Conservation (phyloP, 2,888 invertebrate genomes). For the Belgica antarctica region DNA sequence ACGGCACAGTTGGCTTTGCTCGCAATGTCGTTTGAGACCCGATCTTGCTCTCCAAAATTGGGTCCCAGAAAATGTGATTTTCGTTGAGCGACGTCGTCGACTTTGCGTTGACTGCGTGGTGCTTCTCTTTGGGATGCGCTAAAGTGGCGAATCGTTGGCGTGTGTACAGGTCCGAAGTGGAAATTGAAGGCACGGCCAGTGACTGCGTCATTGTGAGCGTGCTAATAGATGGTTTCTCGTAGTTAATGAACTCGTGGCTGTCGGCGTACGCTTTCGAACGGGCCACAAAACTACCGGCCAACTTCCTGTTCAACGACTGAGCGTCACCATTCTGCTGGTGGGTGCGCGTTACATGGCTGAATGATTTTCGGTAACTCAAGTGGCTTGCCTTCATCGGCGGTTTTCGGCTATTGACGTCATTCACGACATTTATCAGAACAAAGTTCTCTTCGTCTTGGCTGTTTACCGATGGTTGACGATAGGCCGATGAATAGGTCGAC, state of each 20-base stretch:
- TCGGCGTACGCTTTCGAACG: constrained; percentile 1
- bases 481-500: constrained; percentile 36
- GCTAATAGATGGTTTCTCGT: constrained; percentile 41
- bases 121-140: constrained; percentile 45
- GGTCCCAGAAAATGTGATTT: constrained; percentile 52
- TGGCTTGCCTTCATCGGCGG: constrained; percentile 40
- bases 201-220: constrained; percentile 36
- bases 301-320: neutral
- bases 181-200: constrained; percentile 36
- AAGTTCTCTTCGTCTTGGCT: constrained; percentile 40
- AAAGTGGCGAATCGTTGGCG: constrained; percentile 45
- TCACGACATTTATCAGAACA: constrained; percentile 12
- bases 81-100: constrained; percentile 34
- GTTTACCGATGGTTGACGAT: neutral
- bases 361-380: constrained; percentile 45
- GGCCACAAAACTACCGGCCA: constrained; percentile 31
- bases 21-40: constrained; percentile 66
- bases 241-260: constrained; percentile 39
- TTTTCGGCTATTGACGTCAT: constrained; percentile 28
- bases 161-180: constrained; percentile 37
- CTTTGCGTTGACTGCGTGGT: constrained; percentile 12
- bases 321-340: constrained; percentile 42
- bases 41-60: constrained; percentile 63
- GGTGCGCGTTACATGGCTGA: constrained; percentile 44
- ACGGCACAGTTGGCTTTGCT: constrained; percentile 72